These are phyloP conservation scores for Dynastes maya DNA, from an alignment of 2,888 invertebrate genomes.

Conservation along the genomic window DNA sequence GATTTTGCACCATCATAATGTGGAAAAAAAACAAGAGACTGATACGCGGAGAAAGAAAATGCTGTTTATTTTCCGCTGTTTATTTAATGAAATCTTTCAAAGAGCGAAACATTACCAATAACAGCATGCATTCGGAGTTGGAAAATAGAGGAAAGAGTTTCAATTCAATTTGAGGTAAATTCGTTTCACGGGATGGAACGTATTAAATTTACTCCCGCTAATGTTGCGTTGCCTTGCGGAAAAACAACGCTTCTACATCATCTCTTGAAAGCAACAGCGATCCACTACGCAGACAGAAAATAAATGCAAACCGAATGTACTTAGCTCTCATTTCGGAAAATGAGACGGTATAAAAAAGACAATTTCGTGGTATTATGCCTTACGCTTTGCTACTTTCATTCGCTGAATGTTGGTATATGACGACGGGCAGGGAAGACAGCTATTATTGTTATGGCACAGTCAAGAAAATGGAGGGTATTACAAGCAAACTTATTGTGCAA, in stretches of 20 bases:
- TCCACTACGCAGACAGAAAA: slow-evolving; percentile 31
- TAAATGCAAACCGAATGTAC: slow-evolving; percentile 42
- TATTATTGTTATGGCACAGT: slow-evolving; percentile 45
- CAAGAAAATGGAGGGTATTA: slow-evolving; percentile 36
- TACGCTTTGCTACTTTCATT: slow-evolving; percentile 42
- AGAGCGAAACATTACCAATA: not conserved
- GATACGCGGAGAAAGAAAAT: too few relatives aligned
- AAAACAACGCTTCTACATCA: slow-evolving; percentile 1
- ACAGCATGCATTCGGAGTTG: not conserved
- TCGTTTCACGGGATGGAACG: not conserved
- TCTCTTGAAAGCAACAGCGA: slow-evolving; percentile 9
- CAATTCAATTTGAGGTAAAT: slow-evolving; percentile 18
- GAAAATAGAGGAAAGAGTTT: slow-evolving; percentile 10
- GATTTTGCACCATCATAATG: not conserved
- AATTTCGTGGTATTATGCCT: slow-evolving; percentile 37
- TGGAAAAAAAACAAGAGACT: not conserved
- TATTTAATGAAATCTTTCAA: not conserved
- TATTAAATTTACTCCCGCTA: slow-evolving; percentile 30
- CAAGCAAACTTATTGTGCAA: slow-evolving; percentile 19
- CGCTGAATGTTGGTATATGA: not conserved
- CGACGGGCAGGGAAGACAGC: slow-evolving; percentile 3
- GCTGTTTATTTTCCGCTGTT: not conserved
- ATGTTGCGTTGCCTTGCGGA: not conserved
- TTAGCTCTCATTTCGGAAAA: slow-evolving; percentile 44
- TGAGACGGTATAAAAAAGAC: slow-evolving; percentile 45